Percentiles rank a stretch among this genome's conserved stretches.
These are phyloP conservation scores for Andrena cerasifolii DNA, from an alignment of 1,140 invertebrate genomes.

Conservation along the genomic window DNA sequence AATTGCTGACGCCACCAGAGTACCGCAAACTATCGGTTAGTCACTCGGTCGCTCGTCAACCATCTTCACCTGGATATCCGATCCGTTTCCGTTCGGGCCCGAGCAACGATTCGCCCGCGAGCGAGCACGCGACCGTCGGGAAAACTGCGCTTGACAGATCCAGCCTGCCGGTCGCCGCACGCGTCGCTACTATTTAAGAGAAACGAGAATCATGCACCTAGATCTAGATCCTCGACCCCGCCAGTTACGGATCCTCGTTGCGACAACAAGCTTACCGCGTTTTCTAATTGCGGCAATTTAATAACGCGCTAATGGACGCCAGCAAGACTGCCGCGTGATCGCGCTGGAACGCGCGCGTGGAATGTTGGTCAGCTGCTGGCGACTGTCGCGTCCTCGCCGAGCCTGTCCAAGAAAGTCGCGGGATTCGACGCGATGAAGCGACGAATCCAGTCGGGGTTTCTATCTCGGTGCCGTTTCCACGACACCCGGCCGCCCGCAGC, in stretches of 20 bases:
- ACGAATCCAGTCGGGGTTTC: too few relatives aligned
- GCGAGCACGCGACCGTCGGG: slow-evolving; percentile 14
- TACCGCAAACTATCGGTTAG: slow-evolving; percentile 78
- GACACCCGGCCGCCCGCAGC: slow-evolving; percentile 35
- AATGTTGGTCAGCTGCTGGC: slow-evolving; percentile 10
- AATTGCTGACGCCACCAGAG: slow-evolving; percentile 82
- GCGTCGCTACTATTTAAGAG: slow-evolving; percentile 16
- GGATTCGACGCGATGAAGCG: too few relatives aligned
- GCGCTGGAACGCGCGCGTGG: slow-evolving; percentile 22
- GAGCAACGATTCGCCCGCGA: background rate
- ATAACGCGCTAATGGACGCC: slow-evolving; percentile 64
- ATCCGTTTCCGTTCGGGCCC: slow-evolving; percentile 9
- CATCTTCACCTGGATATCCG: slow-evolving; percentile 69
- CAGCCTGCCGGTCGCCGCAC: background rate
- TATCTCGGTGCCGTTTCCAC: background rate
- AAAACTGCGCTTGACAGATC: slow-evolving; percentile 1
- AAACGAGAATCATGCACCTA: slow-evolving; percentile 26
- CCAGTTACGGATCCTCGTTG: slow-evolving; percentile 52
- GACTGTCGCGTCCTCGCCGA: background rate
- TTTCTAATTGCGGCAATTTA: slow-evolving; percentile 68
- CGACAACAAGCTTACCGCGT: slow-evolving; percentile 46
- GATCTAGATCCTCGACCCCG: slow-evolving; percentile 64
- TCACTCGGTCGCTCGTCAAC: slow-evolving; percentile 72
- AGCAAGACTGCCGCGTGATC: slow-evolving; percentile 47
- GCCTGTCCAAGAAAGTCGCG: background rate